phyloP scores from a whole-genome alignment of 1,140 invertebrate genomes.

The Hydropsyche tenuis region DNA sequence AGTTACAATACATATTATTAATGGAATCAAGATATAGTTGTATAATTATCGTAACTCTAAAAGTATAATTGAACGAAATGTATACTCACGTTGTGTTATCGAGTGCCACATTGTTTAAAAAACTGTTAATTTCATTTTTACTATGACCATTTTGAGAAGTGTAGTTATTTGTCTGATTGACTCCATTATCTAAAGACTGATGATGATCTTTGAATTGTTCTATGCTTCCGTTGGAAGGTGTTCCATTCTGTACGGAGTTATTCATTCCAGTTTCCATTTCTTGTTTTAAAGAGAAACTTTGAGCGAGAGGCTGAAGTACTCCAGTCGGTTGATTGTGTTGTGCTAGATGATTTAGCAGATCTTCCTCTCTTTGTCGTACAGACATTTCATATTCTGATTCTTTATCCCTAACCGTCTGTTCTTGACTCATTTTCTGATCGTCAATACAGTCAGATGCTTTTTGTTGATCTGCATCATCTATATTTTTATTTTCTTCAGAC shows the following conservation, averaged over 20 bases:
- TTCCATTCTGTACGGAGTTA: slow-evolving; percentile 44
- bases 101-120: slow-evolving; percentile 49
- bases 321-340: slow-evolving; percentile 41
- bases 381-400: slow-evolving; percentile 46
- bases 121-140: slow-evolving; percentile 49
- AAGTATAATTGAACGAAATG: no score
- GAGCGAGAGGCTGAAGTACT: neutral
- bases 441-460: slow-evolving; percentile 33
- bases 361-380: slow-evolving; percentile 45
- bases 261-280: slow-evolving; percentile 14
- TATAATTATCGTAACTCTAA: no score
- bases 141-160: slow-evolving; percentile 48
- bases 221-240: slow-evolving; percentile 41
- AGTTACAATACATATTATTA: no score
- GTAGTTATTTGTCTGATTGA: slow-evolving; percentile 43
- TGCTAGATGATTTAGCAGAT: slow-evolving; percentile 41
- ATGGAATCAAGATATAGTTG: no score
- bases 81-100: slow-evolving; percentile 51
- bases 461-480: slow-evolving; percentile 46
- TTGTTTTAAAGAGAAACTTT: slow-evolving; percentile 30
- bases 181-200: slow-evolving; percentile 22
- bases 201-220: slow-evolving; percentile 32
- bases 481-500: slow-evolving; percentile 46
- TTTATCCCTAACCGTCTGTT: slow-evolving; percentile 22
- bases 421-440: neutral